Conservation (phyloP, 2,797 vertebrate species). For the Lophotriccus pileatus region DNA sequence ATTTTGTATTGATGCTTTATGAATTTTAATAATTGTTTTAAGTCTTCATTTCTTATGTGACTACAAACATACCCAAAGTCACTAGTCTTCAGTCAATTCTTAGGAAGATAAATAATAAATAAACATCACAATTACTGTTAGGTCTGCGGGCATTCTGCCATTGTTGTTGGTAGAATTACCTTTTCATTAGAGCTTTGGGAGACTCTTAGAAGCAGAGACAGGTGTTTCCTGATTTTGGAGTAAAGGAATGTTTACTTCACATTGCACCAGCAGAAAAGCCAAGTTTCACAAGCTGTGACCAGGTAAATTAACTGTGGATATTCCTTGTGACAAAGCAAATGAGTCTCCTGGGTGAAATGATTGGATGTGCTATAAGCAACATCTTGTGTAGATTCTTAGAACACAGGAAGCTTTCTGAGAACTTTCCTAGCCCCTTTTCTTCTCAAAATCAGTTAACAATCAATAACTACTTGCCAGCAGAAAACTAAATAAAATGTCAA, state of each 20-base stretch:
- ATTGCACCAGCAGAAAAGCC: not conserved
- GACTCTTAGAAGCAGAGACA: not conserved
- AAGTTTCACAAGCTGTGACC: not conserved
- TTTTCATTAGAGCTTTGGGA: not conserved
- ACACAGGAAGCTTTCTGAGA: not conserved
- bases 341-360: not conserved
- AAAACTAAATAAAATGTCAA: not conserved
- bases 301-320: not conserved
- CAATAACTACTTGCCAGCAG: not conserved
- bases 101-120: not conserved
- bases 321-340: not conserved
- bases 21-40: not conserved
- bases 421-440: not conserved
- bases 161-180: not conserved
- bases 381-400: not conserved
- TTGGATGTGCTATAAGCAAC: not conserved
- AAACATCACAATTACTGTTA: not conserved
- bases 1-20: not conserved
- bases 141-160: not conserved
- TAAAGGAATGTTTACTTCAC: not conserved
- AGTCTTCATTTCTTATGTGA: not conserved
- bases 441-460: not conserved
- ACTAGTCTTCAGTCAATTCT: not conserved
- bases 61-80: not conserved
- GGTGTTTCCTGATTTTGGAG: not conserved